Evolutionary conservation across 2,888 invertebrate genomes (phyloP), one percentile per base, ranked within the genome.

Genomic region (Elaeidobius kamerunicus): DNA sequence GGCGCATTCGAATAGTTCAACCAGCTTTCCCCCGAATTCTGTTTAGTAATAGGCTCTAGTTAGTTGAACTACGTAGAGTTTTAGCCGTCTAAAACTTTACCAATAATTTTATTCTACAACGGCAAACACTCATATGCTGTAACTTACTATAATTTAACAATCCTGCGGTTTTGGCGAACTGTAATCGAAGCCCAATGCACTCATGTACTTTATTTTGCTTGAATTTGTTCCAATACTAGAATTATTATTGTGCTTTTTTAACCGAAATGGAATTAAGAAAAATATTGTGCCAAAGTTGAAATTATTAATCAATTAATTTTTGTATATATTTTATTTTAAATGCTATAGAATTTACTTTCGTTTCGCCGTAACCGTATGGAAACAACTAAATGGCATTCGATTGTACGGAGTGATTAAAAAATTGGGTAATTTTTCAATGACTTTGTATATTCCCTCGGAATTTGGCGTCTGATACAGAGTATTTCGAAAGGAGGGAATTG

Each of bases 1-100:
- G 75, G 92, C 92, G 62, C 91, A 92, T 80, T 92, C 91, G 81
- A 91, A 91, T 81, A 93, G 92, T 76, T 91, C 92, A 67, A 89
- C 90, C 69, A 89, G 89, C 77, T 91, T 91, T 77, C 90, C 90
- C 67, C 87, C 89, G 70, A 63, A 61, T 59, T 67, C 67, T 14
- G 66, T 67, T 57, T 67, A 65, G 64, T 56, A 36, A 12, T 40
- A 40, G 35, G 30, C 23, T 11, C 32, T 35, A 45, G n/a, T n/a
- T n/a, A n/a, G n/a, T n/a, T n/a, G n/a, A n/a, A n/a, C n/a, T n/a
- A n/a, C n/a, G n/a, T n/a, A n/a, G n/a, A n/a, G n/a, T n/a, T n/a
- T n/a, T n/a, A n/a, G n/a, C n/a, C n/a, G n/a, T n/a, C n/a, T n/a
- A n/a, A n/a, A n/a, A n/a, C n/a, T n/a, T n/a, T n/a, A n/a, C n/a